These are phyloP conservation scores for Cyrtorhinus lividipennis DNA, from an alignment of 1,140 invertebrate genomes.

Conservation along the genomic window DNA sequence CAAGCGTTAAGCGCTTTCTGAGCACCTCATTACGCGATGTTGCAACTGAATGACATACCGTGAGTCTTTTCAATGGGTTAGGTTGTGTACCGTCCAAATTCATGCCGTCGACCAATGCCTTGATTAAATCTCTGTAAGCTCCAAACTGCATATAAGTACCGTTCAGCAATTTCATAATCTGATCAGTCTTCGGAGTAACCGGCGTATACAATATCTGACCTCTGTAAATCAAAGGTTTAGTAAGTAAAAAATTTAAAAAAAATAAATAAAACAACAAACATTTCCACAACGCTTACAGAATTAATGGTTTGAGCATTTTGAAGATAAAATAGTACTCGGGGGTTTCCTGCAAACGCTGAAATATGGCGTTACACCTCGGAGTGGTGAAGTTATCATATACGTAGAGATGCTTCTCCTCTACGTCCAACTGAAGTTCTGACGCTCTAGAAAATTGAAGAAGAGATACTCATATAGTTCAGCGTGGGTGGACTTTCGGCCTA, in stretches of 20 bases:
- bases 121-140: conserved; percentile 6
- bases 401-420: too few species aligned
- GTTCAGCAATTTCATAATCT: conserved; percentile 23
- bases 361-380: too few species aligned
- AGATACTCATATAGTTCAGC: too few species aligned
- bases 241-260: not conserved
- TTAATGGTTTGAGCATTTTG: not conserved
- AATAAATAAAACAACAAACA: not conserved
- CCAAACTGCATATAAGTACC: conserved; percentile 19
- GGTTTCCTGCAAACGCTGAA: too few species aligned
- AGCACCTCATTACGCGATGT: too few species aligned
- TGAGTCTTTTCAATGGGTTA: not conserved
- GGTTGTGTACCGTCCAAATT: not conserved
- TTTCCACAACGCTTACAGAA: not conserved
- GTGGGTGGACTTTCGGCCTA: too few species aligned
- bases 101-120: not conserved
- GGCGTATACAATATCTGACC: conserved; percentile 26
- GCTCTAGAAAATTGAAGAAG: too few species aligned
- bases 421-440: too few species aligned
- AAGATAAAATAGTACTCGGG: not conserved
- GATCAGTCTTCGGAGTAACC: conserved; percentile 20
- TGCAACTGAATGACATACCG: not conserved
- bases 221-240: not conserved
- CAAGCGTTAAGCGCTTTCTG: too few species aligned
- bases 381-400: too few species aligned